Evolutionary conservation across 2,113 vertebrate genomes (phyloP).

Genomic region (Phalacrocorax carbo): DNA sequence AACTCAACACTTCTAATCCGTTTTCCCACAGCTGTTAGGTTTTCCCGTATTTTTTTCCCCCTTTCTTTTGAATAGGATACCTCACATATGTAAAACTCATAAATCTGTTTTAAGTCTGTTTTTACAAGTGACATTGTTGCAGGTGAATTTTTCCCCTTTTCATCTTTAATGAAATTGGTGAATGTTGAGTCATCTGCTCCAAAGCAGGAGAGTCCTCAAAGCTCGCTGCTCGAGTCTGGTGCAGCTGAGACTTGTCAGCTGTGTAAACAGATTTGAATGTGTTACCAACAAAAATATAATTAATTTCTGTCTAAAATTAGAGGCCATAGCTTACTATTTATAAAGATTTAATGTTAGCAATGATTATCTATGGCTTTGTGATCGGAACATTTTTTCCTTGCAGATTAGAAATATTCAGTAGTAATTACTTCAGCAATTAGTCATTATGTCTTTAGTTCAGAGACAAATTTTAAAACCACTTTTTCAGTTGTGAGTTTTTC

Average conservation of each 20-base stretch:
- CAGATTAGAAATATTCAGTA: constrained; percentile 15
- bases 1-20: constrained; percentile 58
- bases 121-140: constrained; percentile 74
- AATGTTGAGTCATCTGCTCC: constrained; percentile 77
- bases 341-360: constrained; percentile 70
- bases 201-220: constrained; percentile 69
- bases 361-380: neutral
- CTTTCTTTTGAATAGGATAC: constrained; percentile 34
- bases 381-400: constrained; percentile 43
- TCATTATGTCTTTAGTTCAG: neutral
- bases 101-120: constrained; percentile 54
- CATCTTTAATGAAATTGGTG: constrained; percentile 70
- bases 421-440: constrained; percentile 43
- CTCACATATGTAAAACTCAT: constrained; percentile 40
- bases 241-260: constrained; percentile 79
- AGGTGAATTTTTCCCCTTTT: constrained; percentile 67
- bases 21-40: constrained; percentile 59
- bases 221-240: constrained; percentile 70
- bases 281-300: constrained; percentile 83
- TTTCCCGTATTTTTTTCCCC: neutral
- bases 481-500: neutral
- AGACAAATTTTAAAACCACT: neutral
- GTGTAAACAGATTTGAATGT: constrained; percentile 80
- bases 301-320: constrained; percentile 79
- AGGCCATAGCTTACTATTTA: constrained; percentile 70